Evolutionary conservation across 2,888 invertebrate genomes (phyloP), one percentile per base, ranked within the genome.

Genomic region (Dorcus parallelipipedus): DNA sequence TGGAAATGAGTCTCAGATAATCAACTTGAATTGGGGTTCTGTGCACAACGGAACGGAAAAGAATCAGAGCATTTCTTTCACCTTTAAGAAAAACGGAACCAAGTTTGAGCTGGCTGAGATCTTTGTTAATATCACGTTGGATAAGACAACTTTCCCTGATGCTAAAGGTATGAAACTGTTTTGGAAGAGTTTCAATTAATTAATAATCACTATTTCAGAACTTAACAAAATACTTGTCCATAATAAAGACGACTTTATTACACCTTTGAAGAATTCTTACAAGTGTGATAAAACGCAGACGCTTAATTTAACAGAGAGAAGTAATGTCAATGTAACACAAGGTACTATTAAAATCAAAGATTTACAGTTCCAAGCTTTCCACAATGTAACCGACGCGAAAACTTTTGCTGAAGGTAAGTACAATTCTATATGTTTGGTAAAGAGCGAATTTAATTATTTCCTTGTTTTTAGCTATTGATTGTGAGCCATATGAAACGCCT

Each of bases 351-450:
- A 80, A 17, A 71, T 91, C 9, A 81, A 83, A 20, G 78, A 84
- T 59, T 79, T 92, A 47, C 91, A 91, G 73, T 82, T 89, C 69
- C 87, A 93, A 78, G 91, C 91, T 3, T 93, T 89, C 83, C 82
- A 83, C 63, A 76, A 76, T 9, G 73, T 77, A 0, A 78, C 81
- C 26, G 79, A 79, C n/a, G 45, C 20, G 9, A 75, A 70, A 0
- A 73, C 76, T 1, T 92, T 91, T 78, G 85, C 86, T 57, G 77
- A 82, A 61, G 88, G 90, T 84, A 78, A 84, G 80, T 69, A 9
- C 14, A 33, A n/a, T 47, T 51, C 7, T 26, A 53, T 20, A 53
- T 50, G 17, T 51, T 57, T 14, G 45, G 57, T 48, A 47, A 9
- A 55, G 39, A 40, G n/a, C 48, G 42, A 41, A 10, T 14, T 48